phyloP scores from a whole-genome alignment of 2,888 invertebrate species.

The Automeris io region DNA sequence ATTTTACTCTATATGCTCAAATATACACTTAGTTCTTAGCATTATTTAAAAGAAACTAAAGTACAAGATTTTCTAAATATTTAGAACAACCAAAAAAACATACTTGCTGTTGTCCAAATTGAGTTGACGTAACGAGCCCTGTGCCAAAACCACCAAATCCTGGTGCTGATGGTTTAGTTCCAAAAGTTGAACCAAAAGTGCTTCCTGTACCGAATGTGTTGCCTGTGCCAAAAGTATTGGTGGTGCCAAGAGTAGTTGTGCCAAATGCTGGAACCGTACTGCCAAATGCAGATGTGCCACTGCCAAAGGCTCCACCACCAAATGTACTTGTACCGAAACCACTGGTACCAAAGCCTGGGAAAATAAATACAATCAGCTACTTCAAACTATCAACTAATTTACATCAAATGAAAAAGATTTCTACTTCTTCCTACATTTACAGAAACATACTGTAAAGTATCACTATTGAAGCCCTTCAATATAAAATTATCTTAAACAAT shows the following conservation, averaged over 20 bases:
- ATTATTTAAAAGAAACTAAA: too few relatives aligned
- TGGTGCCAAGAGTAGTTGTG: conserved; percentile 47
- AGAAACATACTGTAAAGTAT: too few relatives aligned
- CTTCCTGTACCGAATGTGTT: conserved; percentile 47
- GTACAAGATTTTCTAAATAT: too few relatives aligned
- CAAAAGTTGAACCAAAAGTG: conserved; percentile 65
- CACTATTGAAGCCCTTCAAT: too few relatives aligned
- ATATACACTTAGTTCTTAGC: too few relatives aligned
- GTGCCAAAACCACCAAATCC: conserved; percentile 69
- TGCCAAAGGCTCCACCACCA: conserved; percentile 39
- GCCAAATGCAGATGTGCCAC: conserved; percentile 45
- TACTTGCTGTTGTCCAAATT: conserved; percentile 65
- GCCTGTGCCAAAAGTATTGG: conserved; percentile 33
- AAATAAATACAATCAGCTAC: conserved; percentile 1
- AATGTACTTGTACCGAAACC: conserved; percentile 20
- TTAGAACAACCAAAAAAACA: conserved; percentile 8
- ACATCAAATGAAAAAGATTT: conserved; percentile 6
- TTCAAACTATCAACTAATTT: neutral
- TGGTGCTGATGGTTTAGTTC: conserved; percentile 51
- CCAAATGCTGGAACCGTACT: conserved; percentile 49
- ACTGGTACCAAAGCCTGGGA: conserved; percentile 46
- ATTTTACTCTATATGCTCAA: too few relatives aligned
- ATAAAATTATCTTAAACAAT: too few relatives aligned
- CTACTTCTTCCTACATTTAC: too few relatives aligned
- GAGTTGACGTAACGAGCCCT: conserved; percentile 52